Base-by-base conservation (phyloP, 2,888 invertebrate species). In the Papilio protenor region DNA sequence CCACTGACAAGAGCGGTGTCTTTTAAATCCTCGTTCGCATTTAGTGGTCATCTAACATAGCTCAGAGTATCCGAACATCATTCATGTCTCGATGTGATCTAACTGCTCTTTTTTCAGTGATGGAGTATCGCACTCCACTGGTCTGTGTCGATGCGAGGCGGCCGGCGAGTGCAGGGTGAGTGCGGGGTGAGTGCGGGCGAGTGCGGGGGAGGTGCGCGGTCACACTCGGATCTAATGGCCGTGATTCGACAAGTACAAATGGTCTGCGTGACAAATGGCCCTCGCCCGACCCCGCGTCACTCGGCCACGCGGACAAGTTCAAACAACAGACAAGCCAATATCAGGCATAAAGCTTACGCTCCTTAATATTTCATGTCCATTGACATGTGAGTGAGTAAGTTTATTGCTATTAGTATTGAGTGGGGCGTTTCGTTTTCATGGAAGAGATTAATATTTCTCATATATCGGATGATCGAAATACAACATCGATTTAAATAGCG, bases 221-320 rank as follows among this genome's bases (percentile, higher is more conserved):
- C 93, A 92, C 93, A 93, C 94, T 93, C 93, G 88, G 90, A 87
- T 93, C 93, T 94, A 94, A 95, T 94, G 95, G 94, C 92, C 90
- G 94, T 94, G 95, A 95, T 95, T 95, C 95, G 95, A 95, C 95
- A 95, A 94, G 94, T 95, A 95, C 94, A 95, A 95, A 95, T 95
- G 95, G 94, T 92, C 87, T 85, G 89, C 85, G 92, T 95, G 95
- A 95, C 95, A 95, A 95, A 95, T 95, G 93, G 93, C 89, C 88
- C 89, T 90, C 88, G 90, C 93, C 91, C 93, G 93, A 92, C 91
- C 92, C 90, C 88, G 87, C 87, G 88, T 90, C 89, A 88, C 88
- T 85, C 88, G 86, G 83, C 82, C 83, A 85, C 88, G 87, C 91
- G 91, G 12, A 61, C 92, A 92, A 92, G 90, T 92, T 91, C 91